Percentiles rank a stretch among this genome's conserved stretches.
Evolutionary conservation across 1,140 invertebrate species (phyloP).

Genomic region (Venturia canescens): DNA sequence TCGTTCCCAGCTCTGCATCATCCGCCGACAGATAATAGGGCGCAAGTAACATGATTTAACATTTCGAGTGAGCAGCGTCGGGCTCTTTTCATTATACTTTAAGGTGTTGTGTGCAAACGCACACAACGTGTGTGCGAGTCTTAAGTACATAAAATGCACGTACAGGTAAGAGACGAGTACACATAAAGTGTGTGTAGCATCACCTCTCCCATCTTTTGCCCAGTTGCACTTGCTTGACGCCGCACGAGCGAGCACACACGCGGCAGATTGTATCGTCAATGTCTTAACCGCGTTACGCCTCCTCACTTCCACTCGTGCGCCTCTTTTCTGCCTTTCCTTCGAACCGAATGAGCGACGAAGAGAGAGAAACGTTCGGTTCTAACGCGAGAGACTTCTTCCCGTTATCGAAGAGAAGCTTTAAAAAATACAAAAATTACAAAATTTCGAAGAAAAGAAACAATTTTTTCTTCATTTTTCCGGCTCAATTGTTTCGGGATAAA

Average conservation of each 20-base stretch:
- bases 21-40: no score
- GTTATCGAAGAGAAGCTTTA: no score
- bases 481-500: no score
- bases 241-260: slow-evolving; percentile 50
- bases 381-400: no score
- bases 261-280: slow-evolving; percentile 71
- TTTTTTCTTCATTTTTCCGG: no score
- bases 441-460: background rate
- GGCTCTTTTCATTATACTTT: no score
- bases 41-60: no score
- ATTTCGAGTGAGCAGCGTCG: no score
- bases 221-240: slow-evolving; percentile 43
- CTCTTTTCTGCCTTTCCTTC: slow-evolving; percentile 8
- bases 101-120: no score
- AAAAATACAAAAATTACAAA: no score
- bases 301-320: slow-evolving; percentile 47
- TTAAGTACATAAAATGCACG: background rate
- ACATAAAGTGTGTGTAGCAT: background rate
- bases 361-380: slow-evolving; percentile 14
- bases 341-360: slow-evolving; percentile 16
- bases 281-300: slow-evolving; percentile 71
- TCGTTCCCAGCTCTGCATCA: no score
- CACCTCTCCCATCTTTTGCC: slow-evolving; percentile 19
- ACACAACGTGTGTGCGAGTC: background rate
- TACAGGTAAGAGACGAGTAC: background rate